These are phyloP conservation scores for Montipora sp. DNA, from an alignment of 64 coral and sea anemone species.

Conservation along the genomic window DNA sequence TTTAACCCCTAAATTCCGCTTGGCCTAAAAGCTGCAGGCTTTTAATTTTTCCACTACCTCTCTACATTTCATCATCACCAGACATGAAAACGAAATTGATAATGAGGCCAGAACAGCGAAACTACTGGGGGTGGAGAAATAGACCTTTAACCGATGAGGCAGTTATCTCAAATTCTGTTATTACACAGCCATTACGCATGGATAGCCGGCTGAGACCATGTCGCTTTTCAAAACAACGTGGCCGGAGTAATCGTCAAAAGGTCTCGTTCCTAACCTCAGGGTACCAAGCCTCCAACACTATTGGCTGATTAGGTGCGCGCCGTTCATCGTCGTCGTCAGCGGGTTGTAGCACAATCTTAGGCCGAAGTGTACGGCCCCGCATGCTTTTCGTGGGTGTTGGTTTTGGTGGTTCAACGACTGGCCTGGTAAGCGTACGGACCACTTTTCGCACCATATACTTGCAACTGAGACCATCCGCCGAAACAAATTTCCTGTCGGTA, in stretches of 20 bases:
- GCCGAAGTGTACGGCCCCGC: constrained; percentile 87
- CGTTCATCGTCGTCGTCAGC: constrained; percentile 70
- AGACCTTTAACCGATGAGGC: too few relatives aligned
- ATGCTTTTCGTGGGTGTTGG: constrained; percentile 92
- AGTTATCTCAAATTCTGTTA: too few relatives aligned
- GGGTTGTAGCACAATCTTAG: constrained; percentile 78
- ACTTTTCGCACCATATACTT: constrained; percentile 94
- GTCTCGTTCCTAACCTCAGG: constrained; percentile 72
- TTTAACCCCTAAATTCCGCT: too few relatives aligned
- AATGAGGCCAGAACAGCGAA: too few relatives aligned
- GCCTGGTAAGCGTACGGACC: constrained; percentile 80
- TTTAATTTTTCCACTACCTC: too few relatives aligned
- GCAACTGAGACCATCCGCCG: constrained; percentile 79
- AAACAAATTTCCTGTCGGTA: constrained; percentile 89
- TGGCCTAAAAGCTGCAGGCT: too few relatives aligned
- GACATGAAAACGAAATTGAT: too few relatives aligned
- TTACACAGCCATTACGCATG: too few relatives aligned
- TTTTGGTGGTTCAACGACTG: constrained; percentile 61
- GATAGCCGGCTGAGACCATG: too few relatives aligned
- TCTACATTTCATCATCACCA: too few relatives aligned
- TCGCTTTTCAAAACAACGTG: background rate
- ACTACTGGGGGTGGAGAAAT: too few relatives aligned
- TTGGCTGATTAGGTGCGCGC: constrained; percentile 51
- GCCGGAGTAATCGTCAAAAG: background rate
- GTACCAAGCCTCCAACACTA: constrained; percentile 93